A percentile compares a stretch with the other conserved stretches of the same genome.
Evolutionary conservation across 2,888 invertebrate genomes (phyloP).

Genomic region (Tetrapedia diversipes): DNA sequence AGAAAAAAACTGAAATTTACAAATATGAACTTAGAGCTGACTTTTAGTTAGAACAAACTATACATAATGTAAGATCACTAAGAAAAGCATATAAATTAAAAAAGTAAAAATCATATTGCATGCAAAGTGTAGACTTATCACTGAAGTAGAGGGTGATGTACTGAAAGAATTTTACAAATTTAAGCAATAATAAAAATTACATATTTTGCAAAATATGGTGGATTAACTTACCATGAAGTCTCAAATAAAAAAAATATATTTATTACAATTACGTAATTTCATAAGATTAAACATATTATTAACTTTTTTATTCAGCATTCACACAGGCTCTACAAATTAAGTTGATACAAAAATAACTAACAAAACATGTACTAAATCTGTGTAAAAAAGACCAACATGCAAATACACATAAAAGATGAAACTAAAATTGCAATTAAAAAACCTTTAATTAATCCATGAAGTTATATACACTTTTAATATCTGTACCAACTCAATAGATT

Average conservation of each 20-base stretch:
- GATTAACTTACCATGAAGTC: constrained; percentile 16
- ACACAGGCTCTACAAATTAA: neutral
- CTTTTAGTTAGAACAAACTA: constrained; percentile 2
- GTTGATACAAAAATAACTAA: neutral
- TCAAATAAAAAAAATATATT: constrained; percentile 3
- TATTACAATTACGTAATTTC: neutral
- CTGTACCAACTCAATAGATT: neutral
- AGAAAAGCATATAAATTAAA: constrained; percentile 14
- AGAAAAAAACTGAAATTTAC: constrained; percentile 21
- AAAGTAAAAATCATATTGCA: constrained; percentile 12
- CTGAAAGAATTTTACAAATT: neutral
- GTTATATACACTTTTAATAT: no score
- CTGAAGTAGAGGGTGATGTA: constrained; percentile 10
- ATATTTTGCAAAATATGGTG: neutral
- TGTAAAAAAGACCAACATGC: neutral
- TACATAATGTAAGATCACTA: constrained; percentile 14
- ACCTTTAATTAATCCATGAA: no score
- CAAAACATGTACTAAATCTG: neutral
- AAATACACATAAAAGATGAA: neutral
- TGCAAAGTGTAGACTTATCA: constrained; percentile 34
- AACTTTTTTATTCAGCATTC: neutral
- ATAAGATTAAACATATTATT: neutral
- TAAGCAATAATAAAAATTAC: neutral
- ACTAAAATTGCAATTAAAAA: neutral
- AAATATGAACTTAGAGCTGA: constrained; percentile 20